Base-by-base conservation (phyloP, 2,888 invertebrate species). In the Lasius platythorax region DNA sequence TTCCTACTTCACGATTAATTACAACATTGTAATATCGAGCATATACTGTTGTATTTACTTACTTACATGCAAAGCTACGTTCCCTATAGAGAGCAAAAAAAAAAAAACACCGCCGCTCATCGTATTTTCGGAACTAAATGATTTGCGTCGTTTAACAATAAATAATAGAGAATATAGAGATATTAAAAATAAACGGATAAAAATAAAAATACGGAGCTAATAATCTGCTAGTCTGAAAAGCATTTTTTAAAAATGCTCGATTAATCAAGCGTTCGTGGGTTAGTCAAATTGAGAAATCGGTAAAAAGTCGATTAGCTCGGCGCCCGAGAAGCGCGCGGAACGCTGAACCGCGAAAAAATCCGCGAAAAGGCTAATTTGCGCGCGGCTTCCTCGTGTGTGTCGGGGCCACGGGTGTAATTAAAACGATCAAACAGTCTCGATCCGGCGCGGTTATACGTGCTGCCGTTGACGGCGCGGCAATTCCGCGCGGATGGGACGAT, bases 391-490 rank as follows among this genome's bases (percentile, higher is more conserved):
- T 73, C 73, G 61, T 73, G 40, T 50, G 53, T 56, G 56, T 37
- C 68, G 78, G 15, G 43, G n/a, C 78, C 68, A 15, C 61, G 66
- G 82, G 83, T 73, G 84, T 87, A 90, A 91, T 91, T 91, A 91
- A 91, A 90, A 90, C 75, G 85, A 89, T 87, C 91, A 74, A 56
- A 84, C 53, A 23, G 53, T 46, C 33, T 50, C 53, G 58, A 56
- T 64, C 40, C 82, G 50, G 74, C 23, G 66, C 66, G 64, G 40
- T 53, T 72, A 58, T 63, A 61, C 15, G 66, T 53, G n/a, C n/a
- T 37, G 8, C 11, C 73, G 40, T 64, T 73, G 76, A 23, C 30
- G 43, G 67, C 66, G 58, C 43, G 64, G 85, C 73, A 85, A 89
- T 89, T 82, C 64, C 72, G 11, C 28, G 43, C 40, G 75, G 82